Base-by-base conservation (phyloP, 2,113 vertebrate genomes). In the Psittacus erithacus region DNA sequence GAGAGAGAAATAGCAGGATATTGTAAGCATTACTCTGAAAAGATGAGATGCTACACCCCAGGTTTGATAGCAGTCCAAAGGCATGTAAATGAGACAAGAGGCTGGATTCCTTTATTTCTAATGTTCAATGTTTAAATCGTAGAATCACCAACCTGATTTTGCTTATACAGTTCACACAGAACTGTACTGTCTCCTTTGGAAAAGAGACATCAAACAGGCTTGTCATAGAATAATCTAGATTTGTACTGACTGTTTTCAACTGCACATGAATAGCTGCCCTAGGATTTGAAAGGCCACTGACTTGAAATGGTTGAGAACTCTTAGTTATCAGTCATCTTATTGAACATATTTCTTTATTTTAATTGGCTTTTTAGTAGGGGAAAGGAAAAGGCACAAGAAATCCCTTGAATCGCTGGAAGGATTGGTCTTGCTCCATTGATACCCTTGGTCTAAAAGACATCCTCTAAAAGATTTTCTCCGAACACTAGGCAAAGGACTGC, bases 321-420 rank as follows among this genome's bases (percentile, higher is more conserved):
- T 63, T 73, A 25, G 15, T 67, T 90, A 67, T 76, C 20, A 71
- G 24, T 68, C 17, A 50, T 43, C 8, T 60, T 52, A 49, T 13
- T 55, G n/a, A 77, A 82, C 1, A 0, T 23, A 25, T 83, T 86
- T 83, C 24, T 92, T 70, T 83, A 11, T 87, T 88, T 73, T 81
- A 62, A 79, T 33, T 39, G 3, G 2, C 96, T 75, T 7, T 94
- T 95, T 75, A 96, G 39, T 68, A 99, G 98, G 96, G 97, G 98
- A 96, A 98, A 97, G 15, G 98, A 78, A 98, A 98, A 93, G 98
- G 98, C 13, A 49, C 98, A 70, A 97, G 98, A 35, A 88, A 98
- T 81, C 98, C 93, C 95, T 98, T 96, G 95, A 98, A 98, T 82
- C 80, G 17, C 98, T 98, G 68, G 97, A 98, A 52, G 98, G 97